Conservation (phyloP, 2,888 invertebrate genomes). For the Pristionchus japonicus region DNA sequence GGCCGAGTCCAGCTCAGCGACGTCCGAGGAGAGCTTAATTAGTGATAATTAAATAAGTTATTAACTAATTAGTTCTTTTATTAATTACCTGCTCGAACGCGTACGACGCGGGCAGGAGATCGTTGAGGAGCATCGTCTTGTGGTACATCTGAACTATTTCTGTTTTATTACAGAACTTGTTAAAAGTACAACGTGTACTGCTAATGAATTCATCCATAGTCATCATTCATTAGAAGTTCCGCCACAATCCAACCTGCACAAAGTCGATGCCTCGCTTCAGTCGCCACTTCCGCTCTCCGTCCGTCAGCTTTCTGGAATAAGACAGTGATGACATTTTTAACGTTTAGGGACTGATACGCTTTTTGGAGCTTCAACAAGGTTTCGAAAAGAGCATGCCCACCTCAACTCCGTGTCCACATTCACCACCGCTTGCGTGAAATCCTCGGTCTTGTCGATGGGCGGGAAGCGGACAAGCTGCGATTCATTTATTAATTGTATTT, state of each 20-base stretch:
- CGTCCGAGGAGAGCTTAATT: neutral
- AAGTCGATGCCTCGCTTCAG: constrained; percentile 22
- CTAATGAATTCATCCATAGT: too few relatives aligned
- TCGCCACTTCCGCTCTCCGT: constrained; percentile 42
- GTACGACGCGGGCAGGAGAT: constrained; percentile 25
- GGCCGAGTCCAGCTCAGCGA: neutral
- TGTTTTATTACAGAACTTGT: too few relatives aligned
- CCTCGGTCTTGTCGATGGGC: neutral
- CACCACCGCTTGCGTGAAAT: constrained; percentile 24
- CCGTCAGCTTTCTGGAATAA: neutral
- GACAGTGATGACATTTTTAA: neutral
- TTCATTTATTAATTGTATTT: too few relatives aligned
- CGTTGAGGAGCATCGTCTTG: constrained; percentile 21
- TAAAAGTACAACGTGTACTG: too few relatives aligned
- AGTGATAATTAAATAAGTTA: too few relatives aligned
- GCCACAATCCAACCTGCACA: neutral
- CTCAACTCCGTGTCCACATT: neutral
- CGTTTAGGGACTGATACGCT: too few relatives aligned
- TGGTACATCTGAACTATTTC: constrained; percentile 22
- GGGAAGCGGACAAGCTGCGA: constrained; percentile 24
- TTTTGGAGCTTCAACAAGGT: too few relatives aligned
- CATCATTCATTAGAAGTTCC: too few relatives aligned
- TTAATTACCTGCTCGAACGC: constrained; percentile 18
- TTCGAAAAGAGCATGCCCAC: neutral
- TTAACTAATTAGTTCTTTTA: too few relatives aligned